Base-by-base conservation (phyloP, 2,888 invertebrate species). In the Mythimna lalbum region DNA sequence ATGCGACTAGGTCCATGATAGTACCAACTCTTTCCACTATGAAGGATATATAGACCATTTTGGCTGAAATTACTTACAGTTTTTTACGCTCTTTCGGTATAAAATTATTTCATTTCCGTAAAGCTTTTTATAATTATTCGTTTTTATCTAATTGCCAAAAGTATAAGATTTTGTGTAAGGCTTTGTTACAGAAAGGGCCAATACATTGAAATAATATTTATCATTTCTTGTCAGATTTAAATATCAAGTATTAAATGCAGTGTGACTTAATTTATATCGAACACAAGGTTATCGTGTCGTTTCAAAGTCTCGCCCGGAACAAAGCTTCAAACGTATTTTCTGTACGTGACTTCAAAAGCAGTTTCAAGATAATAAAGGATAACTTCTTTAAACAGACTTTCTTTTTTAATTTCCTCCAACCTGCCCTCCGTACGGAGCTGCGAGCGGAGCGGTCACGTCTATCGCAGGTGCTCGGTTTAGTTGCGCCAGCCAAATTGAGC, bases 401-500 rank as follows among this genome's bases (percentile, higher is more conserved):
- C 79, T 83, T 89, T 89, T 88, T 88, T 86, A 87, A 86, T 87
- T 84, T 84, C 78, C 84, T 81, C 80, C 80, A 87, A 88, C 87
- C 86, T 89, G 86, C 80, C 80, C 78, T 63, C 72, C 79, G 82
- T 76, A 78, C 85, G 81, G 73, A 77, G 83, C 87, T 80, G 62
- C 67, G 74, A 43, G 43, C 43, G 43, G 19, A 81, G 84, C 84
- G 88, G 88, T 90, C 91, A 90, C 90, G 91, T 91, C 88, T 85
- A 80, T 74, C 82, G 87, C 90, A 92, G 90, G 90, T 92, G 90
- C 86, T 77, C 84, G 80, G 83, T 86, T 91, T 89, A 87, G 88
- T 86, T 85, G 83, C 84, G 86, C 86, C 81, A 82, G 80, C 87
- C 86, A 89, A 91, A 91, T 90, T 89, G 88, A 86, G 84, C 86